These are phyloP conservation scores for Drosophila auraria DNA, from an alignment of 1,140 invertebrate species.

Conservation along the genomic window DNA sequence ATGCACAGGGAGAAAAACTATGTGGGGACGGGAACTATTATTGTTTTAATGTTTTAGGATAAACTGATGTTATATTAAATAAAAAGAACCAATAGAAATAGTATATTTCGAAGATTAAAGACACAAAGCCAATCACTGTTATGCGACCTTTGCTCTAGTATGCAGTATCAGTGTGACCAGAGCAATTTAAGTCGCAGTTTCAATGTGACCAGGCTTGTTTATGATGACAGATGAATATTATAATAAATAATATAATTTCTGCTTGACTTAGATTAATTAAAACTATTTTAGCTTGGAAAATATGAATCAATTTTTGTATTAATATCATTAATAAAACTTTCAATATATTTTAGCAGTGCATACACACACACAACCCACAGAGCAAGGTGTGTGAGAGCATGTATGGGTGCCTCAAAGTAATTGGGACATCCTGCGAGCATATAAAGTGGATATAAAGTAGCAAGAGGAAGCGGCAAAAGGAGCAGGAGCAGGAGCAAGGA, in stretches of 20 bases:
- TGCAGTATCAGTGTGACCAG: too few relatives aligned
- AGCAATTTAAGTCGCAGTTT: too few relatives aligned
- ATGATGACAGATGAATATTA: background rate
- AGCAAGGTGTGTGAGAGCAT: conserved; percentile 30
- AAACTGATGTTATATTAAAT: too few relatives aligned
- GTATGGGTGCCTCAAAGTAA: conserved; percentile 72
- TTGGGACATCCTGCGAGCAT: conserved; percentile 83
- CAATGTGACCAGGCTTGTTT: background rate
- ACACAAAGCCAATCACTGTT: background rate
- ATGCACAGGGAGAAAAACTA: conserved; percentile 31
- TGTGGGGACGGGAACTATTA: too few relatives aligned
- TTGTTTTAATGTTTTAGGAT: background rate
- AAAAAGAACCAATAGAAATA: fast-evolving
- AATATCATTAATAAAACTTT: too few relatives aligned
- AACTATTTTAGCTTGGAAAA: too few relatives aligned
- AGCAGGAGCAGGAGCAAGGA: conserved; percentile 42
- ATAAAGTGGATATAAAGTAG: conserved; percentile 84
- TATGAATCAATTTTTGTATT: too few relatives aligned
- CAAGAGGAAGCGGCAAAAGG: conserved; percentile 50
- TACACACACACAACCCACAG: conserved; percentile 11
- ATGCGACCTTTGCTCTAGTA: background rate
- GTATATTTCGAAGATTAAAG: background rate
- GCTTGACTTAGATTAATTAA: too few relatives aligned
- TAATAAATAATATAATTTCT: too few relatives aligned
- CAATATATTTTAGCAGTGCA: conserved; percentile 5